Conservation (phyloP, 1,140 invertebrate species). For the Anastrepha obliqua region DNA sequence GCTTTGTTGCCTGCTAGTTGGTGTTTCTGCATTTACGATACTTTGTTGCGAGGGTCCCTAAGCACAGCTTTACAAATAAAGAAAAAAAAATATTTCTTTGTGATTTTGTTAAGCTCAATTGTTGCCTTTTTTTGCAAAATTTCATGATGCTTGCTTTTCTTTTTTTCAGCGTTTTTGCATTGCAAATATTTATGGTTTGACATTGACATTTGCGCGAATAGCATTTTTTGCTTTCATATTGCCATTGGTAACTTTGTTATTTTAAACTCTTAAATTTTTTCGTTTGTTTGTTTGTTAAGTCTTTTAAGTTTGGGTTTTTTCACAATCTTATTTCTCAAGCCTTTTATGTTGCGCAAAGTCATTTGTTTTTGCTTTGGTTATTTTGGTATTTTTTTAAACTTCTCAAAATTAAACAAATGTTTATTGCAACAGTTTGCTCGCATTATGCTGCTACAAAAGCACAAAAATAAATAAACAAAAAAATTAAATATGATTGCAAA, state of each 20-base stretch:
- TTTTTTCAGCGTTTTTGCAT: not conserved
- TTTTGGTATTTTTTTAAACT: not conserved
- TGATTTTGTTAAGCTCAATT: no score
- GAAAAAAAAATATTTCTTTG: no score
- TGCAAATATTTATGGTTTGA: constrained; percentile 60
- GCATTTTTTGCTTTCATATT: constrained; percentile 55
- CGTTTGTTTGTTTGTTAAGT: constrained; percentile 34
- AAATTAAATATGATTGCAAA: not conserved
- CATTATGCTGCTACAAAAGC: not conserved
- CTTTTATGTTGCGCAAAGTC: not conserved
- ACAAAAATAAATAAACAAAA: constrained; percentile 1
- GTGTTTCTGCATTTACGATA: not conserved
- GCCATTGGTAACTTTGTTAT: constrained; percentile 23
- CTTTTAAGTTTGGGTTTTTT: constrained; percentile 30
- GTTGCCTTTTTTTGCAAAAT: no score
- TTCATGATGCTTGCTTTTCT: not conserved
- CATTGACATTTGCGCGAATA: constrained; percentile 68
- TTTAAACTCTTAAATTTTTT: not conserved
- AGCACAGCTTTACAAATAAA: no score
- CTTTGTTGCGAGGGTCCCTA: not conserved
- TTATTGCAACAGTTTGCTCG: not conserved
- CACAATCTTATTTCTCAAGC: constrained; percentile 5
- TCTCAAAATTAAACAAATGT: not conserved
- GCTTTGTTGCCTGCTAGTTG: no score
- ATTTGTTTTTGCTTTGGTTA: not conserved